Conservation (phyloP, 2,888 invertebrate genomes). For the Lordiphosa fenestrarum region DNA sequence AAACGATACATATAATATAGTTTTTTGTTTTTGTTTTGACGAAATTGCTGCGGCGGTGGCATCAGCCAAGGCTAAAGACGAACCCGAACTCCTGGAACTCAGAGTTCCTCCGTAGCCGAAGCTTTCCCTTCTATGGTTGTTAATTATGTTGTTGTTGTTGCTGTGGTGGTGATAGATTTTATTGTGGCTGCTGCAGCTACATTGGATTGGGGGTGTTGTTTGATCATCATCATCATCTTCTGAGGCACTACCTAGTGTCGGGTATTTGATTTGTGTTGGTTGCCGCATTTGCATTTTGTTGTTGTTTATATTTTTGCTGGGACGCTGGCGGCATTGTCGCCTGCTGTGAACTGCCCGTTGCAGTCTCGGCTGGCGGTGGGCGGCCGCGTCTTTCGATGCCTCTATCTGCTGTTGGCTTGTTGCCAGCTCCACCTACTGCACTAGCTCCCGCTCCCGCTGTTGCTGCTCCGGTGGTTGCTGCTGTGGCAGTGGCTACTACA, state of each 20-base stretch:
- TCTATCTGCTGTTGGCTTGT: conserved; percentile 75
- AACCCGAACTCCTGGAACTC: conserved; percentile 21
- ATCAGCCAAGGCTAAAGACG: conserved; percentile 48
- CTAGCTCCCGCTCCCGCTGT: conserved; percentile 43
- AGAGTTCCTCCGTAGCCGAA: conserved; percentile 39
- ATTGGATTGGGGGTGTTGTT: conserved; percentile 50
- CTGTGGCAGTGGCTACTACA: conserved; percentile 40
- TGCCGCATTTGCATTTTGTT: conserved; percentile 71
- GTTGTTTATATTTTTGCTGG: conserved; percentile 78
- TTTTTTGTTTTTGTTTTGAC: conserved; percentile 57
- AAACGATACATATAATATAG: conserved; percentile 78
- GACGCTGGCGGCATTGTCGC: conserved; percentile 48
- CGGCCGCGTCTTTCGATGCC: conserved; percentile 77
- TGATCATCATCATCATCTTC: conserved; percentile 29
- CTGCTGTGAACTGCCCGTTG: conserved; percentile 67
- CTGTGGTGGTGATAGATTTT: conserved; percentile 42
- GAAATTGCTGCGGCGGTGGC: conserved; percentile 62
- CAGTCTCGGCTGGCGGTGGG: conserved; percentile 72
- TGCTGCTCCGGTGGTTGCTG: conserved; percentile 46
- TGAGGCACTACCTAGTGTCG: conserved; percentile 81
- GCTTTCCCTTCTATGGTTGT: conserved; percentile 35
- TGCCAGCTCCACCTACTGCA: conserved; percentile 57
- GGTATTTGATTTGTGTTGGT: conserved; percentile 80
- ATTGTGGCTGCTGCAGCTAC: conserved; percentile 54
- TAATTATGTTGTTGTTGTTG: conserved; percentile 35